Evolutionary conservation across 2,797 vertebrate species (phyloP).

Genomic region (Phrynocephalus vlangalii): DNA sequence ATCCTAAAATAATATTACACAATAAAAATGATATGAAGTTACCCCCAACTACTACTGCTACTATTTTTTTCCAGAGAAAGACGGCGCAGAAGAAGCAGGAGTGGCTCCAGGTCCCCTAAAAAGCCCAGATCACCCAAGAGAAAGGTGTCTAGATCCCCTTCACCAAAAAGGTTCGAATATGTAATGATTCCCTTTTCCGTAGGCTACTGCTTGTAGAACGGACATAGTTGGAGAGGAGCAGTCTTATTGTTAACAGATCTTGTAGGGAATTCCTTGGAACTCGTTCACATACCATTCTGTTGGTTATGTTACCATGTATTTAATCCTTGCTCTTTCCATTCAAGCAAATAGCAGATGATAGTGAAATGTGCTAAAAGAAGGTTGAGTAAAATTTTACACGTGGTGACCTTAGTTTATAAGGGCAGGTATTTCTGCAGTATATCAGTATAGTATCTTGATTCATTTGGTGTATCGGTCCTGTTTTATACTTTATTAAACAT

Average conservation of each 20-base stretch:
- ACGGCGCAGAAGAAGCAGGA: constrained; percentile 90
- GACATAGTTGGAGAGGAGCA: accelerated
- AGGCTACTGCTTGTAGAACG: accelerated
- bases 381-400: not conserved
- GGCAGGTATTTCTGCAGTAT: not conserved
- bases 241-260: accelerated
- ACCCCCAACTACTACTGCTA: not conserved
- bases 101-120: constrained; percentile 86
- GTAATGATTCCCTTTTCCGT: not conserved
- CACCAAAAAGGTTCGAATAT: constrained; percentile 86
- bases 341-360: not conserved
- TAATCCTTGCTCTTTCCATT: not conserved
- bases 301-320: not conserved
- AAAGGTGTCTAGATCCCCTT: constrained; percentile 89
- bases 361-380: not conserved
- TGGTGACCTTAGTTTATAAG: not conserved
- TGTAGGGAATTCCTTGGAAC: accelerated
- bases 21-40: not conserved
- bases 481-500: not conserved
- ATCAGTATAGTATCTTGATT: not conserved
- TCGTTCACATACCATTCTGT: not conserved
- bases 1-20: not conserved
- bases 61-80: constrained; percentile 77
- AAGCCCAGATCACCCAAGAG: constrained; percentile 90
- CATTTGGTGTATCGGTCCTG: not conserved